Conservation (phyloP, 2,113 vertebrate species). For the Mustelus asterias region DNA sequence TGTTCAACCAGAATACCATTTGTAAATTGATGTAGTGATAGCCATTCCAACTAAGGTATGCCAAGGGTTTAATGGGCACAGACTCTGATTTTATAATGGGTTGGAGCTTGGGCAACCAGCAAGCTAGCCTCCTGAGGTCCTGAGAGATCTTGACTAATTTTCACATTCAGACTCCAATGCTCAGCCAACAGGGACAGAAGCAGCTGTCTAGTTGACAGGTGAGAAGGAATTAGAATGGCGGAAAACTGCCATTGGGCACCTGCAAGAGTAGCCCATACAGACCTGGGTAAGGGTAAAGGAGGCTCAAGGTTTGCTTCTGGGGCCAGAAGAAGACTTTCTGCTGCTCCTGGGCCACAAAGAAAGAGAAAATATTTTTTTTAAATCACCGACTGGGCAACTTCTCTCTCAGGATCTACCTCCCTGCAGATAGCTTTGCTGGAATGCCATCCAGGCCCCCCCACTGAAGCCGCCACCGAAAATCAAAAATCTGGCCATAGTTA, state of each 20-base stretch:
- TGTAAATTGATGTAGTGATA: too few species aligned
- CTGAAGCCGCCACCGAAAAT: not conserved
- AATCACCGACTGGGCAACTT: not conserved
- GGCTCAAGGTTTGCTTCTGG: not conserved
- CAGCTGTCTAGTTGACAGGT: not conserved
- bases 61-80: not conserved
- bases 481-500: not conserved
- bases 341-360: not conserved
- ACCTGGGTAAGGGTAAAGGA: not conserved
- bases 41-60: too few species aligned
- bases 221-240: not conserved
- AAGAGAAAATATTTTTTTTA: not conserved
- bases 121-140: not conserved
- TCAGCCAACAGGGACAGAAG: not conserved
- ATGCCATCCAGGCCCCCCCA: not conserved
- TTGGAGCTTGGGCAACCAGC: not conserved
- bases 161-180: not conserved
- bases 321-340: not conserved
- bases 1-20: too few species aligned
- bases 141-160: not conserved
- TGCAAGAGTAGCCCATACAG: not conserved
- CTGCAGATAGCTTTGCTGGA: not conserved
- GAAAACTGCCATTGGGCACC: not conserved
- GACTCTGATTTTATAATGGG: not conserved
- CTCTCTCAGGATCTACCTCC: not conserved